A percentile compares a stretch with the other conserved stretches of the same genome.
Conservation (phyloP, 64 coral and sea anemone genomes). For the Stichodactyla mertensii region DNA sequence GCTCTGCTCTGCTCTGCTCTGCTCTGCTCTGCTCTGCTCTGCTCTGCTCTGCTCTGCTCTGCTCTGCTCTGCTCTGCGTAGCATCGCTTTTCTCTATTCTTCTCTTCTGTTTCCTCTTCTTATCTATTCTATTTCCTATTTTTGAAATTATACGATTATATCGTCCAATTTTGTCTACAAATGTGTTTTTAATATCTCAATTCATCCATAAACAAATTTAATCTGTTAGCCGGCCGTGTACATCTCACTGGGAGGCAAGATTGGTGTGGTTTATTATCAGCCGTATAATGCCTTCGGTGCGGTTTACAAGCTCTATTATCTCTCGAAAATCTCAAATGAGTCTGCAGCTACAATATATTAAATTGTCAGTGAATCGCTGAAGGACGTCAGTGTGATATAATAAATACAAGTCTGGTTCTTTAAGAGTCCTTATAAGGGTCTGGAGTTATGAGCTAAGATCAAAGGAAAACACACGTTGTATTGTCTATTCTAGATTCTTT, state of each 20-base stretch:
- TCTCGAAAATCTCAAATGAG: not conserved
- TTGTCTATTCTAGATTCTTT: too few species aligned
- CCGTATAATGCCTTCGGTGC: not conserved
- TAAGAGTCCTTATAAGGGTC: not conserved
- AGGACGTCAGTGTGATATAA: too few species aligned
- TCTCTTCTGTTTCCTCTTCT: not conserved
- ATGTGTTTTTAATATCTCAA: not conserved
- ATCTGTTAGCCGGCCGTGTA: not conserved
- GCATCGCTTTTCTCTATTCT: not conserved
- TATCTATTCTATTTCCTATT: not conserved
- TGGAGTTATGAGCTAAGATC: too few species aligned
- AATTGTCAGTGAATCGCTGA: not conserved
- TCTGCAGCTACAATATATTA: not conserved
- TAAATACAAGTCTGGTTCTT: too few species aligned
- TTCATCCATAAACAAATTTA: not conserved
- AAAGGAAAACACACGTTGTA: too few species aligned
- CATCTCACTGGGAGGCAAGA: not conserved
- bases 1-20: too few species aligned
- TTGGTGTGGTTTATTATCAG: not conserved
- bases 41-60: too few species aligned
- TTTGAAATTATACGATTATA: not conserved
- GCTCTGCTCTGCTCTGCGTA: too few species aligned
- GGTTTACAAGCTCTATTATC: not conserved
- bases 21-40: too few species aligned
- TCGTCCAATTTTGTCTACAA: not conserved